Base-by-base conservation (phyloP, 2,888 invertebrate species). In the Leptinotarsa juncta region DNA sequence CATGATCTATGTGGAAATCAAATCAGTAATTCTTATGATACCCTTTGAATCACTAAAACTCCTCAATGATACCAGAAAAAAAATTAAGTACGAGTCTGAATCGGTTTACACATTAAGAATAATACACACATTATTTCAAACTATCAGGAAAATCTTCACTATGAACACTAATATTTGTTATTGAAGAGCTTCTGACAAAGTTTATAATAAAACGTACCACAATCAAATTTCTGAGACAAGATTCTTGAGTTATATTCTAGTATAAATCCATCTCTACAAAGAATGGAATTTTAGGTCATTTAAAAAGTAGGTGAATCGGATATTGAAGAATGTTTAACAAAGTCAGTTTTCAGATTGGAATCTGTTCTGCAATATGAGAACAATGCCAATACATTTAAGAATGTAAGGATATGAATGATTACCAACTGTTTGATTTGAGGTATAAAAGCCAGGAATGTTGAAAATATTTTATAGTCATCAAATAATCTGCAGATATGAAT, bases 371-470 rank as follows among this genome's bases (percentile, higher is more conserved):
- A 42, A 66, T 55, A 66, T 66, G n/a, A 26, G 15, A 71, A 71
- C 71, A 71, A 71, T 71, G 57, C 71, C 66, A 65, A 71, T 65
- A 42, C 50, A 57, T 26, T 62, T 32, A 7, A 62, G 32, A 62
- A 62, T 62, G 62, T 42, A 51, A 57, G 71, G 55, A 71, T 55
- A 26, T 65, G 23, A 55, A 68, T 26, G 48, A 49, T 69, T 69
- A 16, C 69, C 18, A 49, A 69, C 20, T 60, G n/a, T 57, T 18
- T 18, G 32, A 48, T 51, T 32, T 51, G 48, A 68, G 26, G 68
- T 76, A 76, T 76, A 76, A 72, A 76, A 76, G 68, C 65, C 26
- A 50, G 49, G 49, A 68, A 69, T 20, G 23, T 23, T 49, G 53
- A 62, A 48, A 14, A 67, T 71, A 53, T 49, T 55, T 71, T 12